phyloP scores from a whole-genome alignment of 2,113 vertebrate genomes.

The Anas platyrhynchos region DNA sequence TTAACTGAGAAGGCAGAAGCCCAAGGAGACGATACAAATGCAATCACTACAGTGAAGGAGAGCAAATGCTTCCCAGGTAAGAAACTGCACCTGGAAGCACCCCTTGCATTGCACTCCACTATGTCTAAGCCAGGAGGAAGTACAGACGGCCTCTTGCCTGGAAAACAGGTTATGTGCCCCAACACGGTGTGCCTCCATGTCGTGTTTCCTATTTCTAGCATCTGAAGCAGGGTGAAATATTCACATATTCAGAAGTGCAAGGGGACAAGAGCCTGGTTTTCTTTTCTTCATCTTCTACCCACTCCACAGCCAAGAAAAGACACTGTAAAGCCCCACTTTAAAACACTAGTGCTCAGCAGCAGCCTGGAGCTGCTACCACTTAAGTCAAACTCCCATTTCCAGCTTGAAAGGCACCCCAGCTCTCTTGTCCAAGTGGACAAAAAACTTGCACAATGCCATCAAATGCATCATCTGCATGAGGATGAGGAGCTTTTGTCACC shows the following conservation, averaged over 20 bases:
- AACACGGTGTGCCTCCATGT: not conserved
- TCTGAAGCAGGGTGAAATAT: not conserved
- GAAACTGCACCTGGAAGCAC: not conserved
- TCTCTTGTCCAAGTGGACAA: not conserved
- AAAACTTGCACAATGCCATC: not conserved
- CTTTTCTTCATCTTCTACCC: not conserved
- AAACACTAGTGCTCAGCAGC: not conserved
- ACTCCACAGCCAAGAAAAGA: not conserved
- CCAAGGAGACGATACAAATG: not conserved
- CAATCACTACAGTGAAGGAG: not conserved
- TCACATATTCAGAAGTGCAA: not conserved
- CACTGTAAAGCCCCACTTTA: not conserved
- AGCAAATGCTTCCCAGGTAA: not conserved
- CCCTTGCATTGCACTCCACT: not conserved
- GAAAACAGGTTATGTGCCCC: not conserved
- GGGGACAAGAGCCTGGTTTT: not conserved
- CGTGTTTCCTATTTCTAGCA: not conserved
- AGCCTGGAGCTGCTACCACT: not conserved
- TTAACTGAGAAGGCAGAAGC: not conserved
- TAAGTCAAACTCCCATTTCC: not conserved
- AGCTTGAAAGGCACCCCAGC: not conserved
- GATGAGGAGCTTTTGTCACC: accelerated
- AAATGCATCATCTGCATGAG: not conserved
- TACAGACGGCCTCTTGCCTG: not conserved
- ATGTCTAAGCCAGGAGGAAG: not conserved